Evolutionary conservation across 2,113 vertebrate species (phyloP), one percentile per base, ranked within the genome.

Genomic region (Protobothrops mucrosquamatus): DNA sequence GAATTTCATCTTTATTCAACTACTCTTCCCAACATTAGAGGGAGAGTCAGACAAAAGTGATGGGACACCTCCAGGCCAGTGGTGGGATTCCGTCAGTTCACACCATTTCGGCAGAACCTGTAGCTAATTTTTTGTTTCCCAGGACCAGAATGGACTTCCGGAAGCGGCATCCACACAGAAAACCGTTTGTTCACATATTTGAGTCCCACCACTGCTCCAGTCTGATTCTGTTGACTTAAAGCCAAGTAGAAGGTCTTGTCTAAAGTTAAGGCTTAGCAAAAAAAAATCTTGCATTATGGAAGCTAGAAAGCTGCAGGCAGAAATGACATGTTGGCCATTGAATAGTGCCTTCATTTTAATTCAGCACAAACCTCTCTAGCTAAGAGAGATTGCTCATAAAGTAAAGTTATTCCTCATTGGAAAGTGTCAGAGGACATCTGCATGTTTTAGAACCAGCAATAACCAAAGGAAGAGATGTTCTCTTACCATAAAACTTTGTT

Each of bases 281-380:
- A 12, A 26, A n/a, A 64, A 29, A 29, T 4, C 61, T 64, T 64
- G 61, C 24, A n/a, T 15, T 69, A 14, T 1, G 64, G 29, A 69
- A n/a, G 0, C 29, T 2, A n/a, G 2, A 1, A 69, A 2, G 4
- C 8, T 6, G 29, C 29, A 69, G 29, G 4, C 29, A 5, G 2
- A 69, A 69, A 69, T n/a, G 29, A 15, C 11, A 74, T 74, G 69
- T n/a, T 74, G 69, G 69, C 2, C n/a, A 69, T 74, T 74, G 64
- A 7, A 6, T 20, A n/a, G 15, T 39, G 2, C 15, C n/a, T 39
- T 81, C n/a, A 15, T 2, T 15, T 34, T 34, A 4, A 34, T 18
- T 74, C 64, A 34, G n/a, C 64, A 14, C 5, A 18, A 34, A 26
- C 24, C 8, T 61, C n/a, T 34, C 29, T 34, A 18, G n/a, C 12